A percentile compares a stretch with the other conserved stretches of the same genome.
These are phyloP conservation scores for Sinosuthora webbiana DNA, from an alignment of 2,113 vertebrate genomes.

Conservation along the genomic window DNA sequence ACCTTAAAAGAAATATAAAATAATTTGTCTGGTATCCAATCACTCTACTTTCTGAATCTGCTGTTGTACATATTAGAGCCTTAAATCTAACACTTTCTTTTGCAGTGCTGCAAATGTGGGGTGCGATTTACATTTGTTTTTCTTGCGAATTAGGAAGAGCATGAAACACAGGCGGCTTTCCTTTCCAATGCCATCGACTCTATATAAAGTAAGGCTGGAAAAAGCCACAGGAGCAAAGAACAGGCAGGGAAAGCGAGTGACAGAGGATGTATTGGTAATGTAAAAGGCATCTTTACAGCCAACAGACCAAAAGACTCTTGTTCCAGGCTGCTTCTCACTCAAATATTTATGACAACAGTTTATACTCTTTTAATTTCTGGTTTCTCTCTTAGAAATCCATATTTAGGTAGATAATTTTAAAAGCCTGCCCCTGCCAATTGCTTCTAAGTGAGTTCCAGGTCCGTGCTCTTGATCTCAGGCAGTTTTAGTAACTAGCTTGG, in stretches of 20 bases:
- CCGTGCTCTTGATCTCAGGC: background rate
- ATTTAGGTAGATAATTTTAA: conserved; percentile 49
- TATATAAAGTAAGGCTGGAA: background rate
- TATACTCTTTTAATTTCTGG: conserved; percentile 4
- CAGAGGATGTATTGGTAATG: background rate
- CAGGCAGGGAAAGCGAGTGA: background rate
- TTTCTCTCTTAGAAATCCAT: conserved; percentile 19
- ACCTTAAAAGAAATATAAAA: background rate
- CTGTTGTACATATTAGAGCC: background rate
- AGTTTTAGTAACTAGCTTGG: background rate
- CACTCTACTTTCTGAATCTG: background rate
- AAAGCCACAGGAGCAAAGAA: background rate
- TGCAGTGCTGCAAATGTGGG: background rate
- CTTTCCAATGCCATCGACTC: background rate
- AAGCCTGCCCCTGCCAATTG: background rate
- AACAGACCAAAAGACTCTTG: conserved; percentile 1
- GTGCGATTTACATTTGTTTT: conserved; percentile 55
- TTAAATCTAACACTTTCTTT: conserved; percentile 38
- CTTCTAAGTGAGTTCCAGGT: conserved; percentile 18
- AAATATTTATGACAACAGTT: conserved; percentile 29
- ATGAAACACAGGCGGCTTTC: conserved; percentile 30
- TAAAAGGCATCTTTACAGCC: conserved; percentile 31
- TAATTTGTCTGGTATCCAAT: background rate
- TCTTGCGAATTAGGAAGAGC: conserved; percentile 30
- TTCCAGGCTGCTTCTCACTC: conserved; percentile 23